Base-by-base conservation (phyloP, 1,140 invertebrate species). In the Octopus bimaculoides region DNA sequence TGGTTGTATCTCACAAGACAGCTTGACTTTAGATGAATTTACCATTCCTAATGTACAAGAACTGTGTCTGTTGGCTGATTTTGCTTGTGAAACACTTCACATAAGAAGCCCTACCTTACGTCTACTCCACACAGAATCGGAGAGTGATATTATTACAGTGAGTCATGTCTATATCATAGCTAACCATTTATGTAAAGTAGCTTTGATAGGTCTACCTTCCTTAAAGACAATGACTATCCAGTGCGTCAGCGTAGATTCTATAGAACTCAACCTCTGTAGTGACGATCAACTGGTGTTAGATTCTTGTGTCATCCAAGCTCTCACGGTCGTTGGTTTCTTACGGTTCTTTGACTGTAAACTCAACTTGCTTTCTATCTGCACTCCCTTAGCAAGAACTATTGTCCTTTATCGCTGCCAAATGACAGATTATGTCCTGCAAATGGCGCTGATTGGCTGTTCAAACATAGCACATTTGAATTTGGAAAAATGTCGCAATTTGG, bases 101-200 rank as follows among this genome's bases (percentile, higher is more conserved):
- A 80, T 88, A 6, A 80, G 87, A 10, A 86, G 86, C 80, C 87
- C 87, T 10, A 84, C 83, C 6, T 81, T 88, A 52, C 77, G 87
- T 14, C 77, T 87, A 26, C 82, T 88, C 73, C 86, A 88, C 78
- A 86, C 86, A 3, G 85, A 88, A 76, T 82, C 85, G 1, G 87
- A 87, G 77, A 85, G 83, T 75, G 87, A 87, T 81, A 82, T 88
- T 54, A 83, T 86, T 41, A 86, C 86, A 4, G 75, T 88, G 20
- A 87, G 86, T 79, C 87, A 88, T 78, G 83, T 88, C 81, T 88
- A 88, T 82, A 83, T 88, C 52, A 86, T 83, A 9, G 87, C 87
- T 69, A 87, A 88, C 77, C 87, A 88, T 83, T 75, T 88, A 20
- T 87, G 86, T 80, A 87, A 87, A 78, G 81, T 88, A n/a, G 84